A percentile compares a stretch with the other conserved stretches of the same genome.
Evolutionary conservation across 2,113 vertebrate species (phyloP).

Genomic region (Lota lota): DNA sequence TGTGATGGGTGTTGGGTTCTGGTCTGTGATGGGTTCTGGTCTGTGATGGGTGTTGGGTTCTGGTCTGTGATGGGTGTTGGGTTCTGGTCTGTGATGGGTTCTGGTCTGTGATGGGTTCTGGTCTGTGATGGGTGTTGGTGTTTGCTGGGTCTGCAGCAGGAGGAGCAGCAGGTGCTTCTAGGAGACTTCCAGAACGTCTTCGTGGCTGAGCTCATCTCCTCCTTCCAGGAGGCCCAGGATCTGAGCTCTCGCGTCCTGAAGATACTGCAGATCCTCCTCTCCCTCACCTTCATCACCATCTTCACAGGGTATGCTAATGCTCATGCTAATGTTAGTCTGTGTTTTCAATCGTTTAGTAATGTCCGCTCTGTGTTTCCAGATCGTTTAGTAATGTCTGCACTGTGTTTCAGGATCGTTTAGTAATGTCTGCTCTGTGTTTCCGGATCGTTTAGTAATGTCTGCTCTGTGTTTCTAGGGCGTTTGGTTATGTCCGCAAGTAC

Average conservation of each 20-base stretch:
- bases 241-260: not conserved
- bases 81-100: no score
- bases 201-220: not conserved
- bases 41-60: no score
- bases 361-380: not conserved
- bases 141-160: slow-evolving; percentile 28
- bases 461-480: not conserved
- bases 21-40: no score
- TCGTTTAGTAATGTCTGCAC: no score
- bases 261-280: slow-evolving; percentile 38
- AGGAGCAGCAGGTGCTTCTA: slow-evolving; percentile 32
- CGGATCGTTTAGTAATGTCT: slow-evolving; percentile 43
- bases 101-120: no score
- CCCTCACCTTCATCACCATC: slow-evolving; percentile 52
- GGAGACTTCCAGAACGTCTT: slow-evolving; percentile 29
- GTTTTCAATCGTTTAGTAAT: slow-evolving; percentile 12
- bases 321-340: not conserved
- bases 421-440: not conserved
- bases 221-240: slow-evolving; percentile 3
- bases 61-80: no score
- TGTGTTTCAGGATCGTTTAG: not conserved
- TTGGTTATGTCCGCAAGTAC: slow-evolving; percentile 40
- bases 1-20: no score
- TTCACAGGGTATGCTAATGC: slow-evolving; percentile 14
- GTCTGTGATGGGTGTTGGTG: no score